A percentile compares a stretch with the other conserved stretches of the same genome.
These are phyloP conservation scores for Novumbra hubbsi DNA, from an alignment of 2,797 vertebrate species.

Conservation along the genomic window DNA sequence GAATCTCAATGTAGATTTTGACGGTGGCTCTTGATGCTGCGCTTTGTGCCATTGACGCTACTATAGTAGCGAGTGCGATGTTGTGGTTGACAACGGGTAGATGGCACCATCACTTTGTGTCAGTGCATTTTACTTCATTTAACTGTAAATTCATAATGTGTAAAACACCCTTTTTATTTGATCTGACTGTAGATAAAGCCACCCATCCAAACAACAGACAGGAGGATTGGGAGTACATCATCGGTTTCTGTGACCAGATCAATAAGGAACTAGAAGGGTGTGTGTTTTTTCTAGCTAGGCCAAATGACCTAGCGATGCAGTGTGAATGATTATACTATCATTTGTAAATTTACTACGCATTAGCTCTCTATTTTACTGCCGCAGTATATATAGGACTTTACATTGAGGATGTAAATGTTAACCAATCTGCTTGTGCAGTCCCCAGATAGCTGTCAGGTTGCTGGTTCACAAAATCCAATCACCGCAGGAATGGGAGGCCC, in stretches of 20 bases:
- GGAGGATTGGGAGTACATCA: constrained; percentile 99
- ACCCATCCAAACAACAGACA: constrained; percentile 95
- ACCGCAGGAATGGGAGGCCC: constrained; percentile 95
- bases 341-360: not conserved
- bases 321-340: not conserved
- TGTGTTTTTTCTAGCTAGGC: too few relatives aligned
- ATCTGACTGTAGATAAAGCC: constrained; percentile 84
- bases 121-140: too few relatives aligned
- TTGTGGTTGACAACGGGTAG: not conserved
- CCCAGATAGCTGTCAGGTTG: constrained; percentile 91
- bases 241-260: constrained; percentile 98
- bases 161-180: constrained; percentile 8
- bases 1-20: not conserved
- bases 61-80: not conserved
- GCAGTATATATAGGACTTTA: not conserved
- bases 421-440: constrained; percentile 68
- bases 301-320: too few relatives aligned
- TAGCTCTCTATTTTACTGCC: not conserved
- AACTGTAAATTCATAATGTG: not conserved
- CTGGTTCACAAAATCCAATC: constrained; percentile 95
- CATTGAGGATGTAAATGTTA: not conserved
- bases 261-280: constrained; percentile 98
- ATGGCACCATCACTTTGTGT: not conserved
- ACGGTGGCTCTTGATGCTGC: not conserved
- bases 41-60: not conserved